Base-by-base conservation (phyloP, 2,888 invertebrate species). In the Creontiades dilutus region DNA sequence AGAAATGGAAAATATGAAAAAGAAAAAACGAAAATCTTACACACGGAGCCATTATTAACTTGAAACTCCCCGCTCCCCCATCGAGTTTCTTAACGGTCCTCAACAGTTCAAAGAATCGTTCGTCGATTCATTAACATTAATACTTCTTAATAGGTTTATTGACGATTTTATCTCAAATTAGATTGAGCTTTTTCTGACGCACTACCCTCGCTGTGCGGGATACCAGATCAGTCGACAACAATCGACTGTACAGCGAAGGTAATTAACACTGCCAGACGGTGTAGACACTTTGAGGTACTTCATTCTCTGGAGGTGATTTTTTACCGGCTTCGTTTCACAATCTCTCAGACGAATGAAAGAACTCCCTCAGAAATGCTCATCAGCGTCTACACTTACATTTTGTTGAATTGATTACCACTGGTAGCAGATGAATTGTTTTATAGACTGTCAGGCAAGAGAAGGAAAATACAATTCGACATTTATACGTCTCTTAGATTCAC, bases 101-200 rank as follows among this genome's bases (percentile, higher is more conserved):
- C 88, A 88, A 13, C 80, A 86, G 86, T 86, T 86, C 86, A 85
- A 85, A 85, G 85, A 85, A 85, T 46, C 78, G 46, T 82, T 52
- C 0, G 47, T 37, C n/a, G 78, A 82, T 27, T 82, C 82, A 82
- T 82, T 82, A 82, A 82, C 82, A 82, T 82, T 82, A 82, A 52
- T 82, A 82, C 82, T 47, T 23, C 47, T 19, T 82, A 82, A 82
- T 82, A 52, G 52, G 82, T 82, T 82, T 82, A 82, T 82, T 82
- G 14, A 82, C 82, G 52, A 82, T 82, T 78, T 78, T 78, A 78
- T 78, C 78, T 78, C 78, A 78, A 78, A 78, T 78, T 37, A 78
- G 78, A 78, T 78, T 78, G 47, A 78, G 47, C 78, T 47, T 78
- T 78, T 78, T 46, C 37, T 27, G n/a, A 78, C 78, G 7, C 78